These are phyloP conservation scores for Bruchidius siliquastri DNA, from an alignment of 2,888 invertebrate genomes.

Conservation along the genomic window DNA sequence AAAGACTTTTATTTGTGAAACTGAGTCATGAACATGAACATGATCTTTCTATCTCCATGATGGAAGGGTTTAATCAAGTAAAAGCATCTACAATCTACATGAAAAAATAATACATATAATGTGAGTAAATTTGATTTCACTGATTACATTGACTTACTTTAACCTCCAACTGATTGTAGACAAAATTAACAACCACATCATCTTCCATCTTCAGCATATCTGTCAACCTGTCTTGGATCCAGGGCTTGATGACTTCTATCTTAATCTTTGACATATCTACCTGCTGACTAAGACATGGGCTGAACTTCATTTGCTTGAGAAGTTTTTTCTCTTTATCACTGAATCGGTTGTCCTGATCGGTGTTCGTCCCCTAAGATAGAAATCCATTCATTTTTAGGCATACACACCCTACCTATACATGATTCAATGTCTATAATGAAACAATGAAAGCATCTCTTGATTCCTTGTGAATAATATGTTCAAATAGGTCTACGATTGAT, in stretches of 20 bases:
- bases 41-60: no score
- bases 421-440: background rate
- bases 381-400: slow-evolving; percentile 23
- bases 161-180: slow-evolving; percentile 95
- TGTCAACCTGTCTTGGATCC: slow-evolving; percentile 96
- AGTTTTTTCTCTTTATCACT: slow-evolving; percentile 99
- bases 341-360: slow-evolving; percentile 98
- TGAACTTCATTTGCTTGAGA: slow-evolving; percentile 98
- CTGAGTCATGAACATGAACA: no score
- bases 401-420: background rate
- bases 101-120: slow-evolving; percentile 1
- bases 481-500: no score
- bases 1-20: no score
- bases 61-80: no score
- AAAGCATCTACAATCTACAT: no score
- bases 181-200: slow-evolving; percentile 98
- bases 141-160: slow-evolving; percentile 58
- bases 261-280: slow-evolving; percentile 99
- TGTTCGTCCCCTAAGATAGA: slow-evolving; percentile 81
- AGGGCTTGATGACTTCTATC: slow-evolving; percentile 95
- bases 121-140: slow-evolving; percentile 21
- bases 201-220: slow-evolving; percentile 97
- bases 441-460: no score
- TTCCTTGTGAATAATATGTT: no score
- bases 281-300: slow-evolving; percentile 86